A percentile compares a stretch with the other conserved stretches of the same genome.
These are phyloP conservation scores for Cephus rjabovi DNA, from an alignment of 2,888 invertebrate species.

Conservation along the genomic window DNA sequence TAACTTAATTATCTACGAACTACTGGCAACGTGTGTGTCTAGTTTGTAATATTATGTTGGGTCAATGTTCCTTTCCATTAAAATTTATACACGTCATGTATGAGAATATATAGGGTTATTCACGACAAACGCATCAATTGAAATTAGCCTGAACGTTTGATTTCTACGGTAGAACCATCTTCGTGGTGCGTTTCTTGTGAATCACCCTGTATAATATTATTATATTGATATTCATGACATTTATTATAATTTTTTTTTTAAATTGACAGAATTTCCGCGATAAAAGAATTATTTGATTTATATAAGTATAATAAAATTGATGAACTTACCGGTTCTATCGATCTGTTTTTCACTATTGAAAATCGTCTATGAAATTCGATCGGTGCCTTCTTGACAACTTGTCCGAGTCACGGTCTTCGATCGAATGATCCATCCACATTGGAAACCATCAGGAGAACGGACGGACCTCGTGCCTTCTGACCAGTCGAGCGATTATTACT, in stretches of 20 bases:
- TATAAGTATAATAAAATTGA: background rate
- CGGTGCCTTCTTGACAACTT: background rate
- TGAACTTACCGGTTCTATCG: background rate
- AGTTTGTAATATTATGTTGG: conserved; percentile 3
- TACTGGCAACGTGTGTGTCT: conserved; percentile 3
- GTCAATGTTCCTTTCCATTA: conserved; percentile 8
- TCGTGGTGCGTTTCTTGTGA: no score
- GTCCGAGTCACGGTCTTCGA: conserved; percentile 10
- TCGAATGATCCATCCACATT: conserved; percentile 13
- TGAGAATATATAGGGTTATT: background rate
- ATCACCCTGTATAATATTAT: no score
- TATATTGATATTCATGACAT: background rate
- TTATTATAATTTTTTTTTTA: background rate
- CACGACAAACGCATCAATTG: no score
- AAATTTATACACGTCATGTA: background rate
- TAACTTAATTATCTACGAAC: background rate
- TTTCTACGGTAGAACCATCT: no score
- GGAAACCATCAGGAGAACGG: background rate
- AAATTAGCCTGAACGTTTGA: no score
- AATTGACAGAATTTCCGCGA: background rate
- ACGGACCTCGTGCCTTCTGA: conserved; percentile 19
- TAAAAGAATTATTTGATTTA: background rate
- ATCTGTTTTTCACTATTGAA: background rate
- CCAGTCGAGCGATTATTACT: conserved; percentile 14
- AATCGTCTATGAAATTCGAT: background rate